Conservation (phyloP, 2,113 vertebrate genomes). For the Electrona antarctica region DNA sequence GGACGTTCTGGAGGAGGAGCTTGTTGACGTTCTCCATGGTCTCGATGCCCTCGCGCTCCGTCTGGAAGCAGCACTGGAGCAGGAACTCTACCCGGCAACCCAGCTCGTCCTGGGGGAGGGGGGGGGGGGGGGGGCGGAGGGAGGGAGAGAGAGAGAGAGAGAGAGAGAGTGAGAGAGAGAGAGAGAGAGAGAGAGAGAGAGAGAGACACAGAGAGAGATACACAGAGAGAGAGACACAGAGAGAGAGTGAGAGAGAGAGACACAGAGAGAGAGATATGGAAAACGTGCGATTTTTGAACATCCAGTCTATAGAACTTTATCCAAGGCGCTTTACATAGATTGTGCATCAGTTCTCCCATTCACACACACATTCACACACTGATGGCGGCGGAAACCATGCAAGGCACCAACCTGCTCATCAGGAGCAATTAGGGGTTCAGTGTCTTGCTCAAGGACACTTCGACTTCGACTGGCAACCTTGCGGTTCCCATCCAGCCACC, state of each 20-base stretch:
- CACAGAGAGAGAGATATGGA: background rate
- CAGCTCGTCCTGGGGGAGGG: conserved; percentile 82
- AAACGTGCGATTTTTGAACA: no score
- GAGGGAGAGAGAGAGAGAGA: background rate
- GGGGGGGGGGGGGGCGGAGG: background rate
- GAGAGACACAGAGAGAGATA: background rate
- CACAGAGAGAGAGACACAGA: background rate
- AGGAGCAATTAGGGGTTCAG: no score
- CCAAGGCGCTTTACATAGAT: no score
- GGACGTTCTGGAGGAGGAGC: conserved; percentile 88
- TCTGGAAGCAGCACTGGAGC: conserved; percentile 83
- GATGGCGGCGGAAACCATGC: no score
- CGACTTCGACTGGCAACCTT: no score
- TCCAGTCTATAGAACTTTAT: no score
- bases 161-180: background rate
- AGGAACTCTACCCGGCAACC: conserved; percentile 88
- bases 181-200: background rate
- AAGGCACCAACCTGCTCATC: no score
- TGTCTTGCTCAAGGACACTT: no score
- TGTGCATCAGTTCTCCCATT: no score
- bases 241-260: background rate
- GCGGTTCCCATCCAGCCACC: no score
- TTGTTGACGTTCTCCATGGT: conserved; percentile 88
- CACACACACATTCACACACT: background rate
- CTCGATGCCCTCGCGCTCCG: conserved; percentile 86